Evolutionary conservation across 2,888 invertebrate species (phyloP).

Genomic region (Parnassius orleans): DNA sequence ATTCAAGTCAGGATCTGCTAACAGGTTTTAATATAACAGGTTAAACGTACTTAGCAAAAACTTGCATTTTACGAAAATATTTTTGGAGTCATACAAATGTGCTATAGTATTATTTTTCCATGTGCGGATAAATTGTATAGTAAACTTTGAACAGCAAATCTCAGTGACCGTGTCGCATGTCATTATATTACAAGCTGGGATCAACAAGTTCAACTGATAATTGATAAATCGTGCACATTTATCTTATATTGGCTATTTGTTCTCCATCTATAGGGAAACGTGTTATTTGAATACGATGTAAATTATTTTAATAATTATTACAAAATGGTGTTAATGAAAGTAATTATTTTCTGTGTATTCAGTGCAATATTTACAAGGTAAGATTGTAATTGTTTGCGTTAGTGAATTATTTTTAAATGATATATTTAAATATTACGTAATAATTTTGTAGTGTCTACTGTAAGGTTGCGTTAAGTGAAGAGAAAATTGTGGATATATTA

Average conservation of each 20-base stretch:
- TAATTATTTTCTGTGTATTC: slow-evolving; percentile 5
- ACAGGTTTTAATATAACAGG: neutral
- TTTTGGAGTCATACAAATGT: too few species aligned
- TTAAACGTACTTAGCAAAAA: neutral
- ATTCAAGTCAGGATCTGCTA: neutral
- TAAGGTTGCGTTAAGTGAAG: slow-evolving; percentile 41
- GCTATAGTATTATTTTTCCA: neutral
- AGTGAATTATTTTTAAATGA: slow-evolving; percentile 5
- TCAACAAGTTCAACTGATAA: slow-evolving; percentile 64
- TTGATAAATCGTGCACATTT: slow-evolving; percentile 26
- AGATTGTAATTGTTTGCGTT: slow-evolving; percentile 21
- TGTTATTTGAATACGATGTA: slow-evolving; percentile 10
- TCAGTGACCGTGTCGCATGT: slow-evolving; percentile 36
- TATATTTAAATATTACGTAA: slow-evolving; percentile 35
- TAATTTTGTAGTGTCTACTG: slow-evolving; percentile 48
- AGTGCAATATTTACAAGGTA: slow-evolving; percentile 8
- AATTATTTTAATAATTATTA: slow-evolving; percentile 23
- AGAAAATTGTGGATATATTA: slow-evolving; percentile 19
- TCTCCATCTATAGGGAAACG: slow-evolving; percentile 14
- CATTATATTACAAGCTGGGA: slow-evolving; percentile 40
- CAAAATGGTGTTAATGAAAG: slow-evolving; percentile 33
- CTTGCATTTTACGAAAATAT: too few species aligned
- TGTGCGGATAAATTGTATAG: slow-evolving; percentile 1
- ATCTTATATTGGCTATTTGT: slow-evolving; percentile 19
- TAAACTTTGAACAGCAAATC: slow-evolving; percentile 20